Percentiles rank a stretch among this genome's conserved stretches.
phyloP scores from a whole-genome alignment of 2,113 vertebrate genomes.

The Rutilus rutilus region DNA sequence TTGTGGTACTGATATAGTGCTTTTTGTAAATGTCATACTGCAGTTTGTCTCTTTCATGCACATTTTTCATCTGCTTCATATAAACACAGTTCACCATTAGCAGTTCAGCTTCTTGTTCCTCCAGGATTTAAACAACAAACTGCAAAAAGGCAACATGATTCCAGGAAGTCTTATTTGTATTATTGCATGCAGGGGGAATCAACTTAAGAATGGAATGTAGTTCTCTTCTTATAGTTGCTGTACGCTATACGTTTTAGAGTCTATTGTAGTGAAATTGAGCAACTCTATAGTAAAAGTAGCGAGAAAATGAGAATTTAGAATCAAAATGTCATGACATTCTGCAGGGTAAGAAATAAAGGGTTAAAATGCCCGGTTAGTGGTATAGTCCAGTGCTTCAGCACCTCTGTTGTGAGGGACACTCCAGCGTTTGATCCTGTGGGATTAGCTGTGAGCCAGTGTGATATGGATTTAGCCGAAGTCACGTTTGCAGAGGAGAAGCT shows the following conservation, averaged over 20 bases:
- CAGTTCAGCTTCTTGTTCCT: background rate
- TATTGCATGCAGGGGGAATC: too few species aligned
- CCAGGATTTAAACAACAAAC: background rate
- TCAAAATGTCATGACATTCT: constrained; percentile 26
- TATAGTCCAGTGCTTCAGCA: constrained; percentile 43
- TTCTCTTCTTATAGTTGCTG: background rate
- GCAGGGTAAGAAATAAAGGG: constrained; percentile 1
- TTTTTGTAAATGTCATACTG: background rate
- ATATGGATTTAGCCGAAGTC: constrained; percentile 58
- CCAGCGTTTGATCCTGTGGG: constrained; percentile 61
- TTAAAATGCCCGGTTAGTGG: background rate
- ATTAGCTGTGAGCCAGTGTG: constrained; percentile 65
- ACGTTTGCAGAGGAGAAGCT: constrained; percentile 50
- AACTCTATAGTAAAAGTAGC: background rate
- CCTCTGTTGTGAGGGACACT: constrained; percentile 40
- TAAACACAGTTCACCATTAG: background rate
- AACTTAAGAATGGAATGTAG: too few species aligned
- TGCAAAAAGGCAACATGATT: background rate
- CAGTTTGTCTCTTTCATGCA: background rate
- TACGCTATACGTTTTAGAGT: background rate
- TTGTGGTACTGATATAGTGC: too few species aligned
- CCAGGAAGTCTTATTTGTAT: background rate
- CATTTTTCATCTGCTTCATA: background rate
- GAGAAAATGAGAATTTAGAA: background rate
- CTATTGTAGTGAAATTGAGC: background rate